Evolutionary conservation across 2,888 invertebrate genomes (phyloP).

Genomic region (Rhagonycha lutea): DNA sequence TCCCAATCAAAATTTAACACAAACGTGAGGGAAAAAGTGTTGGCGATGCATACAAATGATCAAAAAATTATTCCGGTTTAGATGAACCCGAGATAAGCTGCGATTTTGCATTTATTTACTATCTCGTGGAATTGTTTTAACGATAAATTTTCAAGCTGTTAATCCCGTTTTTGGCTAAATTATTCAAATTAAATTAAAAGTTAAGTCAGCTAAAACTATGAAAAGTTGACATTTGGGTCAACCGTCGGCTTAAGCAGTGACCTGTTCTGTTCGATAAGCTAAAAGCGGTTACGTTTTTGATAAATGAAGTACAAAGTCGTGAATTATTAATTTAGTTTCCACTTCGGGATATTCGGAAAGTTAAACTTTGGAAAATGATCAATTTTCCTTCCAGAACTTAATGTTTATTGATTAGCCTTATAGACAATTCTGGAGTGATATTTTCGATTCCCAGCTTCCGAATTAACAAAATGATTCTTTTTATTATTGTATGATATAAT

Average conservation of each 20-base stretch:
- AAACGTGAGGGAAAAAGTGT: background rate
- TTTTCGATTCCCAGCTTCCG: too few species aligned
- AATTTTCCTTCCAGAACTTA: background rate
- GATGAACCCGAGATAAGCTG: background rate
- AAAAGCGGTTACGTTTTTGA: background rate
- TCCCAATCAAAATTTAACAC: background rate
- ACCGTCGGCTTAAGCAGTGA: background rate
- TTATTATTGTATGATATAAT: too few species aligned
- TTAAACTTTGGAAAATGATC: background rate
- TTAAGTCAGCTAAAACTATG: background rate
- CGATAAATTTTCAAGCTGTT: background rate
- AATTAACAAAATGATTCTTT: too few species aligned
- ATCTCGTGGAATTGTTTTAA: background rate
- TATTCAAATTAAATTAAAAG: background rate
- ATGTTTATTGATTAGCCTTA: too few species aligned
- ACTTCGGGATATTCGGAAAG: background rate
- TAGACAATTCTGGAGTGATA: too few species aligned
- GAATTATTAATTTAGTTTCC: background rate
- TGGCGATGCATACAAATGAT: background rate
- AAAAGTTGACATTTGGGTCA: background rate
- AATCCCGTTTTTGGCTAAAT: background rate
- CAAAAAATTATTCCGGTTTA: background rate
- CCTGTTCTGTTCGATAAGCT: background rate
- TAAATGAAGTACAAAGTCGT: background rate
- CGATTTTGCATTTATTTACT: background rate